These are phyloP conservation scores for Drosophila falleni DNA, from an alignment of 2,888 invertebrate genomes.

Conservation along the genomic window DNA sequence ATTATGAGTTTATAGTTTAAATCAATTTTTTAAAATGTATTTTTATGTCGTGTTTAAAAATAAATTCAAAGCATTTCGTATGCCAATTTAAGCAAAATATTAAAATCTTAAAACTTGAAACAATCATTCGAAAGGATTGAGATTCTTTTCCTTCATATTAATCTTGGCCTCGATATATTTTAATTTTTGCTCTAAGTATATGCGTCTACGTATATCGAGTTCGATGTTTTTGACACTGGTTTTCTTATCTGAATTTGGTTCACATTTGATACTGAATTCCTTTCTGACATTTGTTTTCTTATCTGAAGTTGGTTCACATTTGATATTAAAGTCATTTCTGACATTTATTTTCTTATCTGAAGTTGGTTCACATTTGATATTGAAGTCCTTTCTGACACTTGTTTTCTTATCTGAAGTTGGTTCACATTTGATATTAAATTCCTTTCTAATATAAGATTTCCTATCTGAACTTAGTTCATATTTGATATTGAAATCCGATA, in stretches of 20 bases:
- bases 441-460: not conserved
- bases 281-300: too few species aligned
- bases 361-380: too few species aligned
- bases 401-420: not conserved
- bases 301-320: too few species aligned
- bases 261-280: not conserved
- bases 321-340: not conserved
- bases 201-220: not conserved
- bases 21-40: too few species aligned
- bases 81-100: not conserved
- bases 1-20: too few species aligned
- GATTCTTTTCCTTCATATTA: not conserved
- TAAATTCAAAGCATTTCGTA: not conserved
- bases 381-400: not conserved
- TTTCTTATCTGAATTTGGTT: not conserved
- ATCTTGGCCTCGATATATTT: conserved; percentile 4
- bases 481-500: not conserved
- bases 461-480: too few species aligned
- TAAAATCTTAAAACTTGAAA: not conserved
- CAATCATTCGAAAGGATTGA: not conserved
- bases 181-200: conserved; percentile 4
- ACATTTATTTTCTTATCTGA: too few species aligned
- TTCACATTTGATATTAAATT: too few species aligned
- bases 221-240: not conserved
- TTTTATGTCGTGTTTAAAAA: too few species aligned